Evolutionary conservation across 2,888 invertebrate genomes (phyloP), one percentile per base, ranked within the genome.

Genomic region (Hydrotaea diabolus): DNA sequence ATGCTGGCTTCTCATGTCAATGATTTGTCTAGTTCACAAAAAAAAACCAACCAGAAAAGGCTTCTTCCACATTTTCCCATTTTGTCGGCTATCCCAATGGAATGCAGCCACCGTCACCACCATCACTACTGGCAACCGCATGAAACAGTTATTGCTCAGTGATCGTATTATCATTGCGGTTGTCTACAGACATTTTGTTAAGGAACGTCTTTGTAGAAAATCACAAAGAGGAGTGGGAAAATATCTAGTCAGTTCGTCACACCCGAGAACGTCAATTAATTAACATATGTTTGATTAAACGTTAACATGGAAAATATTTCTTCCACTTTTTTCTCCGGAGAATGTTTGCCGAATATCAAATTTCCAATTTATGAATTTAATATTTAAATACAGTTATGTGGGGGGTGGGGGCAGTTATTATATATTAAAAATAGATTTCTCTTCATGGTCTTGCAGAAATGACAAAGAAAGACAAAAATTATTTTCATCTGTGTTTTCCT

Each of bases 221-320:
- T 15, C 15, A 26, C 59, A 26, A 59, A 59, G 26, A 26, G 26
- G 23, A 69, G 19, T 43, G 4, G 69, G 69, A 21, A 69, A 43
- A 66, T n/a, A 21, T 43, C 21, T 0, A 39, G 69, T 21, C 43
- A 39, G 36, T 19, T 19, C 66, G 11, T 19, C 36, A 36, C 43
- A 2, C 55, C 15, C 23, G 43, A 46, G 59, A 1, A 31, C 23
- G 64, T 59, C 64, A 39, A 66, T 66, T 80, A 77, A 77, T 66
- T 59, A 82, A 83, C 79, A 66, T 66, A 71, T 75, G 75, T 69
- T 74, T 59, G 57, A 79, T 76, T 72, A 74, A 77, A 64, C 66
- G 57, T 69, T 80, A 55, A 59, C 76, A 66, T 69, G 69, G 23
- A 15, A 69, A 69, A 19, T 21, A 19, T 11, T 69, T 46, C 46